Base-by-base conservation (phyloP, 2,797 vertebrate genomes). In the Macroramphosus scolopax region DNA sequence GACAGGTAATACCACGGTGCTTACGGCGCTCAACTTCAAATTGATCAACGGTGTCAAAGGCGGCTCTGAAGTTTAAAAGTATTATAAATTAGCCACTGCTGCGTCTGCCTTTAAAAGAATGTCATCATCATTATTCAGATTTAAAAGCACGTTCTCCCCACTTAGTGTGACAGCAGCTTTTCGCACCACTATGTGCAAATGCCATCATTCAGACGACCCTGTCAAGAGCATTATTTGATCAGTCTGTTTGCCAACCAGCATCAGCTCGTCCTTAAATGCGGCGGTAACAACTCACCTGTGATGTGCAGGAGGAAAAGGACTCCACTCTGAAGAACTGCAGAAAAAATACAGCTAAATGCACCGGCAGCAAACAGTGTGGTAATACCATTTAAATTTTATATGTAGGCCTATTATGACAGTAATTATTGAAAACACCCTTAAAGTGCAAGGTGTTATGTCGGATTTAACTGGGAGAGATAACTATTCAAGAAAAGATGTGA, bases 121-220 rank as follows among this genome's bases (percentile, higher is more conserved):
- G 48, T 61, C 75, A 72, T 78, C 65, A 70, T 82, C 70, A 62
- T 81, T 70, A 74, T 75, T 83, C 39, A 77, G 52, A 82, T 72
- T 73, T 73, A 76, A 31, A 79, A 69, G 67, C 53, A 61, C 41
- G 32, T 28, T 66, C 32, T 49, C 18, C 28, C n/a, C 39, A 55
- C 47, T 57, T 51, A 67, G 39, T 47, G 48, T 74, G 61, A 41
- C 48, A 52, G 63, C 24, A 5, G 37, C 33, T 46, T 64, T 35
- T 42, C 41, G 33, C 47, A 40, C 25, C 33, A 33, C 53, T 72
- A 59, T 69, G 66, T 63, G 41, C 52, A 72, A 49, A 33, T 63
- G 74, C 67, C 74, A 31, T 35, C 54, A 42, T 67, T 80, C 35
- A 74, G 30, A 46, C 6, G 24, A 14, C 10, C 14, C 40, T 50